Conservation (phyloP, 1,140 invertebrate species). For the Zaprionus taronus region DNA sequence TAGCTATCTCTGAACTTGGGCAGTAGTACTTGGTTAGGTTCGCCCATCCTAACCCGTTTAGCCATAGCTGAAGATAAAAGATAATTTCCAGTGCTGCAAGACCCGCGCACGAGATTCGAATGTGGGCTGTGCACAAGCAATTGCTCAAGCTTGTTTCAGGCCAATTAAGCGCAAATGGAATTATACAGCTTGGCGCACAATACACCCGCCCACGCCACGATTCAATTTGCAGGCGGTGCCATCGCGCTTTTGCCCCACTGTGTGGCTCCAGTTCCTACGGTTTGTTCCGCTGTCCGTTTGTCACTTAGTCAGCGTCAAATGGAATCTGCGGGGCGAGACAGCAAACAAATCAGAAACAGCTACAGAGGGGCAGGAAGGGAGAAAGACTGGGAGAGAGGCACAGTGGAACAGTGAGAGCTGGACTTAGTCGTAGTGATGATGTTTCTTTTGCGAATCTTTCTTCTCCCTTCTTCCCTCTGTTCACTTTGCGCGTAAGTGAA, state of each 20-base stretch:
- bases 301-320: conserved; percentile 53
- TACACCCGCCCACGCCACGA: conserved; percentile 47
- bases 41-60: background rate
- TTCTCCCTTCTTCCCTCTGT: background rate
- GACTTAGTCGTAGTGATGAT: conserved; percentile 10
- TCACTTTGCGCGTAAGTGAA: conserved; percentile 61
- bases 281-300: conserved; percentile 19
- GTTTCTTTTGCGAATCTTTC: background rate
- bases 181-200: conserved; percentile 26
- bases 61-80: background rate
- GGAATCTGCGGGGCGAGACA: conserved; percentile 44
- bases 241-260: background rate
- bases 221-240: conserved; percentile 8
- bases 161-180: conserved; percentile 53
- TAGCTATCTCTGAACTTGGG: background rate
- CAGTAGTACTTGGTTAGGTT: background rate
- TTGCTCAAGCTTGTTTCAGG: conserved; percentile 42
- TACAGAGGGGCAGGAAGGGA: background rate
- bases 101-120: background rate
- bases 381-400: background rate
- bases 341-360: conserved; percentile 45
- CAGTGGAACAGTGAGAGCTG: background rate
- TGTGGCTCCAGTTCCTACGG: background rate
- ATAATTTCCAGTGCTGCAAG: conserved; percentile 6
- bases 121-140: conserved; percentile 35